Evolutionary conservation across 2,113 vertebrate species (phyloP), one percentile per base, ranked within the genome.

Genomic region (Martes martes): DNA sequence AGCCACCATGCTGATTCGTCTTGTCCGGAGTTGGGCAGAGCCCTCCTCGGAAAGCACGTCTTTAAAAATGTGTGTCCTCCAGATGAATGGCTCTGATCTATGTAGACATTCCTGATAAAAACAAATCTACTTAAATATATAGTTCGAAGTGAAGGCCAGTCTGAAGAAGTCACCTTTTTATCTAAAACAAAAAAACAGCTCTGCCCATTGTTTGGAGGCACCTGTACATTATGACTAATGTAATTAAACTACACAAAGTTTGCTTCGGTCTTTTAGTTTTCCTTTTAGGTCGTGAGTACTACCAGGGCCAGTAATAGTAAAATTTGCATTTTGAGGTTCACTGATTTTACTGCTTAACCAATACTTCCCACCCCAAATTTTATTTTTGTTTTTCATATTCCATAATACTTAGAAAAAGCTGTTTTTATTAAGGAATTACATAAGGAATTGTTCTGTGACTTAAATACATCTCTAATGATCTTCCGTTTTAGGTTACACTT

Each of bases 301-400:
- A 81, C 21, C 83, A 6, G 78, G 83, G 26, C 36, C 26, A 90
- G 0, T 52, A 82, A 55, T 55, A 84, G 83, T 76, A 81, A 92
- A 89, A 69, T 82, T 87, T 69, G 76, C 65, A 93, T 67, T 69
- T 95, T 95, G 73, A 95, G n/a, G 15, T 45, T 93, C 36, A 33
- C 33, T 52, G 50, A 18, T 76, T 52, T 91, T 89, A 39, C 55
- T 79, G 2, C 76, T 94, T 80, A 69, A 45, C 74, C 85, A 52
- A 21, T 90, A 33, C 23, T 86, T 90, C 19, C 26, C 15, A 89
- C 28, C 26, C 28, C 52, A 96, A 39, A 81, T 78, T 59, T 91
- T 94, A 55, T 81, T 95, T 88, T 7, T 76, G 15, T 84, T 79
- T 73, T 47, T 65, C 42, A 15, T 45, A 81, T 95, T 92, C 39